Conservation (phyloP, 2,797 vertebrate species). For the Otolemur crassicaudatus region DNA sequence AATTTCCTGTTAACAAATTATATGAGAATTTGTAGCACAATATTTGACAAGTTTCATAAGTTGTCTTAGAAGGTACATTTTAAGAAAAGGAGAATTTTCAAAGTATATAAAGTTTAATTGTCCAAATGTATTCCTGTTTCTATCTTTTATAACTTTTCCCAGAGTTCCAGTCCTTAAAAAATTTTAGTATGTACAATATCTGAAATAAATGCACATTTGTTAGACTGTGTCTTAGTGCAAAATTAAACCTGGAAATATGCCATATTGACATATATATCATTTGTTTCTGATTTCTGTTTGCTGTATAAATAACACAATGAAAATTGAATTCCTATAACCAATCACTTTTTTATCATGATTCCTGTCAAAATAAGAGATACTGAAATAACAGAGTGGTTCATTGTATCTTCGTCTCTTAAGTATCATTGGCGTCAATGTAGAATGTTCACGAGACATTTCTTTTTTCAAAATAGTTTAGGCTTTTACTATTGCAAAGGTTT, state of each 20-base stretch:
- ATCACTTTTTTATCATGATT: not conserved
- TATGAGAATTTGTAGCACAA: not conserved
- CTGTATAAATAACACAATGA: not conserved
- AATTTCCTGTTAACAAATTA: not conserved
- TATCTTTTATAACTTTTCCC: not conserved
- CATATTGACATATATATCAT: not conserved
- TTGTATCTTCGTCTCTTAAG: not conserved
- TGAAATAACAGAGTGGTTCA: not conserved
- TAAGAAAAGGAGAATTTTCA: not conserved
- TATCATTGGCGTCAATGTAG: not conserved
- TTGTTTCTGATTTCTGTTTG: constrained; percentile 13
- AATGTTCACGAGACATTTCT: not conserved
- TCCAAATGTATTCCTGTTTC: not conserved
- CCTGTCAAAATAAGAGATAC: not conserved
- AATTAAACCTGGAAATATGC: not conserved
- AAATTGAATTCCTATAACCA: not conserved
- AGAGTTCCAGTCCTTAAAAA: not conserved
- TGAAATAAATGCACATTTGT: not conserved
- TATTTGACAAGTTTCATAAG: not conserved
- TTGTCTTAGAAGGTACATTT: not conserved
- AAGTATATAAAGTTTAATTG: not conserved
- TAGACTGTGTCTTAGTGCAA: not conserved
- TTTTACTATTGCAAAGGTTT: not conserved
- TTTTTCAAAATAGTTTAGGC: not conserved
- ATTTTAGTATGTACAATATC: not conserved